A percentile compares a stretch with the other conserved stretches of the same genome.
Conservation (phyloP, 2,797 vertebrate genomes). For the Argentina silus region DNA sequence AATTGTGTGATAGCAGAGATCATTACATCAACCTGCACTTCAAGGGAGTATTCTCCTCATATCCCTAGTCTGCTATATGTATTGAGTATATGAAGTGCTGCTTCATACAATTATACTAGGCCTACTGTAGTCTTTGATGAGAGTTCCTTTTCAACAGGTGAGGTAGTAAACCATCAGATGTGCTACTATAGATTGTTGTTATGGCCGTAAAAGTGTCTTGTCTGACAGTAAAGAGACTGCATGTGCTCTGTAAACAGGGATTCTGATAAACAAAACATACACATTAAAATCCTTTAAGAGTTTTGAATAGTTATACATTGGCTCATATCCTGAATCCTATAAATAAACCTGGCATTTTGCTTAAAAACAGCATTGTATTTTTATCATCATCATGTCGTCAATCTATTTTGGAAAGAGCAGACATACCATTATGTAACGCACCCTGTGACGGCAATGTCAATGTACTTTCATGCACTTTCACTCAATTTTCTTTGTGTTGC, state of each 20-base stretch:
- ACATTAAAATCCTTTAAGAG: neutral
- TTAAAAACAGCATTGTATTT: neutral
- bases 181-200: constrained; percentile 52
- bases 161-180: constrained; percentile 65
- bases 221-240: neutral
- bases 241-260: neutral
- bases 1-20: neutral
- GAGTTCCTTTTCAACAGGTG: constrained; percentile 40
- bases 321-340: too few relatives aligned
- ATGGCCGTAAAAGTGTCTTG: constrained; percentile 21
- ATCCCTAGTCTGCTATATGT: constrained; percentile 11
- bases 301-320: too few relatives aligned
- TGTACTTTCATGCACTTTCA: neutral
- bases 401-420: constrained; percentile 54
- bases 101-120: constrained; percentile 46
- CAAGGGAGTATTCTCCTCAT: neutral
- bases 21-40: neutral
- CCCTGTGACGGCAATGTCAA: constrained; percentile 1
- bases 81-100: constrained; percentile 34
- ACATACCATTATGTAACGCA: constrained; percentile 64
- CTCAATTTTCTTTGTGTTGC: neutral
- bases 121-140: constrained; percentile 39
- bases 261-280: too few relatives aligned
- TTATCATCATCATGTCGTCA: neutral
- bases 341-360: neutral